Base-by-base conservation (phyloP, 2,888 invertebrate species). In the Chaetogeoica ovagalla region DNA sequence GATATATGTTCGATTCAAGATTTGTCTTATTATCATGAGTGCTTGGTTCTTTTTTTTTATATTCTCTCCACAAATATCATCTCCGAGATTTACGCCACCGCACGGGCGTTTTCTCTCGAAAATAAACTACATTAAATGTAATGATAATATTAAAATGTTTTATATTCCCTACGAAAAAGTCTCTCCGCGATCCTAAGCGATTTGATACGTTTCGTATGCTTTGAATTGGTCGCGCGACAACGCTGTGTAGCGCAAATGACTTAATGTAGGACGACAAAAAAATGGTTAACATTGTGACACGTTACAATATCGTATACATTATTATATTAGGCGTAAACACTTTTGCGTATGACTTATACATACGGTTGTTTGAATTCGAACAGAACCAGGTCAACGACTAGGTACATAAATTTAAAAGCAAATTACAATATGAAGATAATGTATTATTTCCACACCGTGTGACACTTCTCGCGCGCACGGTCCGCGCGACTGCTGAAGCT, bases 351-450 rank as follows among this genome's bases (percentile, higher is more conserved):
- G 11, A 59, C 59, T 11, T 13, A 8, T 48, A 21, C 62, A n/a
- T n/a, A 23, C 63, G 30, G 21, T 37, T 43, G 13, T 17, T 19
- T 48, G 62, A 48, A 30, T 55, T 48, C 60, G 5, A 69, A 69
- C 37, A 59, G n/a, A 77, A 69, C 52, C 68, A 77, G 77, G 77
- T 77, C 77, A 70, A 77, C 68, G 68, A 77, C 68, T 69, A 48
- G 48, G 48, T 48, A 77, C 77, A 77, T 77, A 69, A 68, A 77
- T 77, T 77, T 77, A 69, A 59, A 59, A 76, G 15, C 48, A 59
- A 77, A 77, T 70, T 77, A 69, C 37, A 77, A 77, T 62, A 77
- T 69, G 9, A 69, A 69, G 43, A 63, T 55, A 52, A 59, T 48
- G 52, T 48, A 48, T 48, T 48, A 15, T 69, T 68, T 59, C 76